Evolutionary conservation across 2,888 invertebrate genomes (phyloP), one percentile per base, ranked within the genome.

Genomic region (Panopea generosa): DNA sequence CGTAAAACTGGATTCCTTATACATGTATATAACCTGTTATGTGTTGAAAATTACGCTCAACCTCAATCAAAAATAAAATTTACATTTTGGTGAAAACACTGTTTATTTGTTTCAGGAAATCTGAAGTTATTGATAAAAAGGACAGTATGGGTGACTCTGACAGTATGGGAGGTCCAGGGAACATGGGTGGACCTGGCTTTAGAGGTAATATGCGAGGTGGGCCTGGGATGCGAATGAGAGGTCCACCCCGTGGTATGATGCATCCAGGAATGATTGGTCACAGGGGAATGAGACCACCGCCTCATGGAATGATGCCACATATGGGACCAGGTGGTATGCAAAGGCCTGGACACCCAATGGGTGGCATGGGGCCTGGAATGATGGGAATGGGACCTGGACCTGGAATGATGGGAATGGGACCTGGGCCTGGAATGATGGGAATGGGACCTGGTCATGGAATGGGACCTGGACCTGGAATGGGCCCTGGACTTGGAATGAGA

Each of bases 271-370:
- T 45, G 45, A 18, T 18, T 4, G 45, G 57, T n/a, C 52, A 26
- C 9, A 4, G 24, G 18, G 56, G 52, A 2, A 71, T 71, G 55
- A 16, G 55, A 11, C 22, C 20, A 16, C 59, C 59, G 14, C 24
- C 14, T 11, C 43, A 9, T 6, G 59, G 59, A 29, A 27, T 33
- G 33, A 60, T 50, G 59, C 3, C 68, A 65, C 40, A 7, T 57
- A 62, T 40, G 77, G 56, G 61, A 74, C 33, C 33, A 33, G 33
- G 6, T 7, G 33, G 33, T 33, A 33, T 33, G 33, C 6, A 4
- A 76, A 60, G 75, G 75, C 47, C 18, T 22, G 27, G 83, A 70
- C 59, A 74, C 72, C 14, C 67, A 65, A 52, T 49, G 47, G 53
- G 60, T 20, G 69, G 70, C 33, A 33, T 33, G 33, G 47, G 67